Evolutionary conservation across 2,797 vertebrate species (phyloP), one percentile per base, ranked within the genome.

Genomic region (Thripadectes ignobilis): DNA sequence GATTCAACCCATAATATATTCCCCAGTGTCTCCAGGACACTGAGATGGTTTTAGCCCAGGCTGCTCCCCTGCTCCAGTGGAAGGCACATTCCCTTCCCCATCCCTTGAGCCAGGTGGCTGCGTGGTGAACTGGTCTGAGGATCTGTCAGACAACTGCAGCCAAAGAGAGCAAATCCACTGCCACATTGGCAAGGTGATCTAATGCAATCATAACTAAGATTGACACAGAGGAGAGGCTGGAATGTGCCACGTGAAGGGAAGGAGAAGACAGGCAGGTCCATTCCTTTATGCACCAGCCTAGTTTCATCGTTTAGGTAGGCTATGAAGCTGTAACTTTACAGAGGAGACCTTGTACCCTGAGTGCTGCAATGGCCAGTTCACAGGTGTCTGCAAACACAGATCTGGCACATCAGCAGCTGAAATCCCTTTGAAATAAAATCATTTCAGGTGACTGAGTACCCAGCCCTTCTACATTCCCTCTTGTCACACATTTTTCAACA

Each of bases 281-380:
- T 2, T 4, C 6, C 18, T 32, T 72, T 32, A 20, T 3, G 1
- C 7, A 57, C 7, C 15, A 58, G 5, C 9, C 16, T 20, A 9
- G 6, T 36, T 81, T 46, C 59, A 43, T 8, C 21, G 5, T 34
- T 78, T 14, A 68, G 65, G n/a, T 17, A 32, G 17, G 6, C 51
- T 39, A 66, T 9, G 9, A 54, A 75, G 6, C 2, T 26, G 12
- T 10, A 46, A 9, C 12, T 78, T 34, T 54, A 6, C 22, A 49
- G 27, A 65, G 7, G 9, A 75, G 27, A 68, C 3, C 39, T 51
- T 32, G 8, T 23, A 78, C 10, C 16, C 1, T 0, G 0, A 45
- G 4, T 46, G 36, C 18, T 78, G 14, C 30, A 32, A 17, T 5
- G 5, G 7, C 17, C 43, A 49, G 7, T 30, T 74, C 52, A 48